phyloP scores from a whole-genome alignment of 2,797 vertebrate species.

The Gouania willdenowi region DNA sequence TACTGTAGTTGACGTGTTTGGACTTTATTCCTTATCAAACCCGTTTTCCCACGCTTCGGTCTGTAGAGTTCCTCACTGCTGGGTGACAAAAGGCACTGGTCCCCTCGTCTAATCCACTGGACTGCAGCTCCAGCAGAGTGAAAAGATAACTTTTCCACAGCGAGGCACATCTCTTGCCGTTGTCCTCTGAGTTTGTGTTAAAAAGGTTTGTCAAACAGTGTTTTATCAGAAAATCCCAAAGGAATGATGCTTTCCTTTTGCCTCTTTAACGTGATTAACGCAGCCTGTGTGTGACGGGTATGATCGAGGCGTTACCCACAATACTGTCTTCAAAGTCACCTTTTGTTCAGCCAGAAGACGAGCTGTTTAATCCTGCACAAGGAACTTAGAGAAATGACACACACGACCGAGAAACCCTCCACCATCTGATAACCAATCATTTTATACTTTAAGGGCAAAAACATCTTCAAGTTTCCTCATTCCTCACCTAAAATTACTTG shows the following conservation, averaged over 20 bases:
- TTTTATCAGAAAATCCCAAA: too few relatives aligned
- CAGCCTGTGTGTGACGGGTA: conserved; percentile 33
- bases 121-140: conserved; percentile 39
- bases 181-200: too few relatives aligned
- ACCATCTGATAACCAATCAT: too few relatives aligned
- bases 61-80: too few relatives aligned
- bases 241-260: conserved; percentile 7
- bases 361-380: conserved; percentile 24
- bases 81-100: conserved; percentile 19
- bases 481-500: too few relatives aligned
- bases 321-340: conserved; percentile 32
- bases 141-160: conserved; percentile 51
- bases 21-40: conserved; percentile 27
- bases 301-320: conserved; percentile 22
- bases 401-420: too few relatives aligned
- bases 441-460: too few relatives aligned
- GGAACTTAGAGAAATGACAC: not conserved
- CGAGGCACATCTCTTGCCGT: conserved; percentile 34
- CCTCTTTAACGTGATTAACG: conserved; percentile 38
- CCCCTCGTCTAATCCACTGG: conserved; percentile 42
- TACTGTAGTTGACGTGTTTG: too few relatives aligned
- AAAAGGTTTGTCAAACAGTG: too few relatives aligned
- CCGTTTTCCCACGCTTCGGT: conserved; percentile 23
- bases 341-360: conserved; percentile 13
- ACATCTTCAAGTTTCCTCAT: too few relatives aligned